Evolutionary conservation across 2,113 vertebrate species (phyloP), one percentile per base, ranked within the genome.

Genomic region (Pelodiscus sinensis): DNA sequence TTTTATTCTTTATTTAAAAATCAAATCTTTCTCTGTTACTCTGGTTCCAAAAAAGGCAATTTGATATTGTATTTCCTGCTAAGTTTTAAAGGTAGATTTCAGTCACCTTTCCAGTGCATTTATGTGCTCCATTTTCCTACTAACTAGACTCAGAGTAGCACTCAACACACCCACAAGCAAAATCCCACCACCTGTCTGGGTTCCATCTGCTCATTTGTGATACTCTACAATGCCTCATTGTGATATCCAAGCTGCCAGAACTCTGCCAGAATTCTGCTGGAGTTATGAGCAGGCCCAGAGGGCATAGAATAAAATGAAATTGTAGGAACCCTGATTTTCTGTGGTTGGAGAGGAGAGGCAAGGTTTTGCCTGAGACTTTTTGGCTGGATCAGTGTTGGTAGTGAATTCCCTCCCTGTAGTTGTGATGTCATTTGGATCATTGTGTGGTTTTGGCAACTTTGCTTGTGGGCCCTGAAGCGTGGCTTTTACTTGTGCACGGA

Each of bases 251-350:
- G 27, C 78, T 81, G 65, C 60, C 38, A 0, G 0, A 56, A 62
- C 0, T 0, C 10, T 81, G 65, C 60, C 38, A 0, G 0, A 56
- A 62, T 0, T 0, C 10, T 58, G 60, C 29, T 81, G 31, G 80
- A 78, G 55, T 18, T 2, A 29, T 38, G 65, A 44, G 54, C 31
- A 55, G 0, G 1, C 12, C 71, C 14, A 14, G n/a, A 38, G 44
- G 31, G 29, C 18, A 38, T 16, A 9, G 0, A 0, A 21, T 13
- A 6, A 31, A 92, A 86, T 54, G 1, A 0, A 51, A 0, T n/a
- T 44, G 25, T 18, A 58, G 5, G 57, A 91, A 29, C 15, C 0
- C 0, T 44, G 55, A 44, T 13, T 24, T 85, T 62, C 31, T n/a
- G 5, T 62, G 12, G 50, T 31, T 31, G 35, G 2, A 3, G 9